These are phyloP conservation scores for Cabera pusaria DNA, from an alignment of 2,888 invertebrate genomes.

Conservation along the genomic window DNA sequence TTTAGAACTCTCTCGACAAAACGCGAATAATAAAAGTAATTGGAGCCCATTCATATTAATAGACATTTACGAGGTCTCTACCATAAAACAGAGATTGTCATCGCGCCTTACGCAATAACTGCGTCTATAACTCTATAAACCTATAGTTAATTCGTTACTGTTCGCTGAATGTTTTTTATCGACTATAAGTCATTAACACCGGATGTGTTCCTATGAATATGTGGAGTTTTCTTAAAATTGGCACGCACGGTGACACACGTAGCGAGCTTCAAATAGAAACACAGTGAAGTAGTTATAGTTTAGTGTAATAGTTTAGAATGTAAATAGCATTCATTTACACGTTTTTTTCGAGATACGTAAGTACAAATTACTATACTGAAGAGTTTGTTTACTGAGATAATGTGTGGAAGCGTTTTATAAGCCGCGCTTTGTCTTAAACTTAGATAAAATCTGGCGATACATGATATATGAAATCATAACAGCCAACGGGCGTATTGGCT, in stretches of 20 bases:
- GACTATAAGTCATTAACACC: constrained; percentile 58
- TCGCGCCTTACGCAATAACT: constrained; percentile 70
- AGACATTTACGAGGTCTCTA: constrained; percentile 79
- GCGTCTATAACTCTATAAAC: constrained; percentile 48
- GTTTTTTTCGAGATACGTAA: too few species aligned
- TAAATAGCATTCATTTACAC: too few species aligned
- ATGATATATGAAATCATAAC: constrained; percentile 43
- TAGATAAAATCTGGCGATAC: constrained; percentile 39
- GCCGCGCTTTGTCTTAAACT: too few species aligned
- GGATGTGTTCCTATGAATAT: constrained; percentile 54
- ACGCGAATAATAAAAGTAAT: constrained; percentile 83
- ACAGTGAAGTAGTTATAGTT: too few species aligned
- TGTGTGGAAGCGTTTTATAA: constrained; percentile 39
- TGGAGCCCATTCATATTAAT: constrained; percentile 84
- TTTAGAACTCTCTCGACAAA: constrained; percentile 77
- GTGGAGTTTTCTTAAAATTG: constrained; percentile 46
- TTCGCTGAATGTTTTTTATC: constrained; percentile 66
- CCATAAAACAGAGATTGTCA: constrained; percentile 83
- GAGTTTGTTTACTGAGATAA: constrained; percentile 28
- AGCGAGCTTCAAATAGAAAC: constrained; percentile 25
- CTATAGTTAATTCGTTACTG: constrained; percentile 65
- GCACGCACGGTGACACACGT: constrained; percentile 49
- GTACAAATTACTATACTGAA: too few species aligned
- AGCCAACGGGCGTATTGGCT: constrained; percentile 24
- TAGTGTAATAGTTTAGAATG: too few species aligned